Percentiles rank a stretch among this genome's conserved stretches.
These are phyloP conservation scores for Porites divaricata DNA, from an alignment of 92 coral and sea anemone species.

Conservation along the genomic window DNA sequence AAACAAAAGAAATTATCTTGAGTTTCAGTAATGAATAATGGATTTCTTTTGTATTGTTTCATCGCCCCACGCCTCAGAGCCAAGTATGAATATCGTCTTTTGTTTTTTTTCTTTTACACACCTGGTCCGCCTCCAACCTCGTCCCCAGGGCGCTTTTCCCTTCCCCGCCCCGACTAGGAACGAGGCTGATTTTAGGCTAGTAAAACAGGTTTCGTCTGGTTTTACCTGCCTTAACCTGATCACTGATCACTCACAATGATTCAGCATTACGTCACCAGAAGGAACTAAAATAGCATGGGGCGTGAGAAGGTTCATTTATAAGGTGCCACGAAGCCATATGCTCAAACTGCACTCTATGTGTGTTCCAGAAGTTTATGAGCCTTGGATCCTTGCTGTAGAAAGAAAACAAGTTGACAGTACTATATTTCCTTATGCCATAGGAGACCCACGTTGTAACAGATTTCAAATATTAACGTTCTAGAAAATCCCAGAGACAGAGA, in stretches of 20 bases:
- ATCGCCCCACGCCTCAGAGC: no score
- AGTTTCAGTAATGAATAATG: no score
- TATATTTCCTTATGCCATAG: background rate
- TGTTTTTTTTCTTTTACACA: no score
- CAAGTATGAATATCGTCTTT: no score
- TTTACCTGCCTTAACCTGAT: background rate
- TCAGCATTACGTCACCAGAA: conserved; percentile 19
- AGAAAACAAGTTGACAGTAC: background rate
- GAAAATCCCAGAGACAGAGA: background rate
- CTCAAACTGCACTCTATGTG: conserved; percentile 1
- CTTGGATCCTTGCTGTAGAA: conserved; percentile 1
- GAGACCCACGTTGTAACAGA: background rate
- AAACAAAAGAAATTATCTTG: no score
- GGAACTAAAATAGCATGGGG: conserved; percentile 43
- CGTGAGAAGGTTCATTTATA: conserved; percentile 13
- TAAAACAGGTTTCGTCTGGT: background rate
- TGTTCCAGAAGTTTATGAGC: conserved; percentile 30
- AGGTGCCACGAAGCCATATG: conserved; percentile 25
- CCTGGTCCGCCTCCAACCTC: no score
- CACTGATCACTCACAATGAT: conserved; percentile 1
- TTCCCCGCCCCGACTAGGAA: no score
- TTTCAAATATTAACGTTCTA: background rate
- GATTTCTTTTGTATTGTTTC: no score
- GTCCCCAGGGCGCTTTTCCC: no score
- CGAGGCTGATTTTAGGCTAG: background rate